Conservation (phyloP, 2,113 vertebrate species). For the Alectura lathami region DNA sequence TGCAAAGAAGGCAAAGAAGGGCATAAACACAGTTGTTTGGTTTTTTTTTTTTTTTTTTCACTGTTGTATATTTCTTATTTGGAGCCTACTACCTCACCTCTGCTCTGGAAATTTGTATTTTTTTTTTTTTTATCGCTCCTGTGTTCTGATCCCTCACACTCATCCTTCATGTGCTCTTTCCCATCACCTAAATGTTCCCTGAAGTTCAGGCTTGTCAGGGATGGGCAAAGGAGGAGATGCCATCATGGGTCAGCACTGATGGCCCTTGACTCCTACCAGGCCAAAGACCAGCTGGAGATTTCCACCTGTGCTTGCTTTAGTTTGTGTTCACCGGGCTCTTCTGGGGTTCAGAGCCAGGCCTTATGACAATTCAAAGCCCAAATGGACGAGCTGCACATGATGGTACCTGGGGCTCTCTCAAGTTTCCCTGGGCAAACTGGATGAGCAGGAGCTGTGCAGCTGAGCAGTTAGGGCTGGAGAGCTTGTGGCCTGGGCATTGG, state of each 20-base stretch:
- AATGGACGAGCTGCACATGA: background rate
- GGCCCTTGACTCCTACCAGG: background rate
- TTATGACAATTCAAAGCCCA: background rate
- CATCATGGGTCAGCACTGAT: background rate
- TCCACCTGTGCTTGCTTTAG: background rate
- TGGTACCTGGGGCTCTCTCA: background rate
- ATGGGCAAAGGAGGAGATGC: background rate
- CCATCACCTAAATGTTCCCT: background rate
- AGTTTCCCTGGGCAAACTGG: background rate
- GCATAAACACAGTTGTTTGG: background rate
- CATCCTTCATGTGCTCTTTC: background rate
- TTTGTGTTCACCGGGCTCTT: background rate
- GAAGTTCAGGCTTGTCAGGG: background rate
- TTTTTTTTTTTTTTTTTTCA: background rate
- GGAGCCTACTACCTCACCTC: background rate
- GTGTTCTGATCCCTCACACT: background rate
- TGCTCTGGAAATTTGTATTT: background rate
- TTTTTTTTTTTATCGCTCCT: background rate
- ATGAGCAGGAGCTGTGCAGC: background rate
- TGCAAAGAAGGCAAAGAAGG: background rate
- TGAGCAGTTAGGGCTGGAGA: background rate
- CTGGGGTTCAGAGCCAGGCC: background rate
- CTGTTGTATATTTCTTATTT: background rate
- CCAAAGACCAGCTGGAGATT: background rate
- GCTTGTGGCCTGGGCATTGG: background rate